These are phyloP conservation scores for Nycticryphes semicollaris DNA, from an alignment of 2,113 vertebrate species.

Conservation along the genomic window DNA sequence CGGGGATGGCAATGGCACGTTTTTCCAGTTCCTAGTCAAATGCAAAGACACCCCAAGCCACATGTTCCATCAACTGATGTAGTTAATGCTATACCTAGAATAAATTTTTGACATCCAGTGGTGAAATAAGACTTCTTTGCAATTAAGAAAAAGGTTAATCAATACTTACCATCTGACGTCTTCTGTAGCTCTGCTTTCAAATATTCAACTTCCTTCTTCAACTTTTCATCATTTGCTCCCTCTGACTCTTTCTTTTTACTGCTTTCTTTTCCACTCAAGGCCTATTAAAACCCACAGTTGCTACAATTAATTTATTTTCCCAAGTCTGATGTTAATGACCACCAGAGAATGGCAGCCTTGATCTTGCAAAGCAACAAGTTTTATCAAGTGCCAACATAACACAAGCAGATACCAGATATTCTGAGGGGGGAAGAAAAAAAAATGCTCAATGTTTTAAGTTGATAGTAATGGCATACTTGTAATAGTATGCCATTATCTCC, in stretches of 20 bases:
- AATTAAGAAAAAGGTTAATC: too few species aligned
- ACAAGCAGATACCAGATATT: not conserved
- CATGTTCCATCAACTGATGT: not conserved
- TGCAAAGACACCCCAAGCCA: not conserved
- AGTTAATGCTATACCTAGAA: not conserved
- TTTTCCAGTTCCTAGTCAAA: not conserved
- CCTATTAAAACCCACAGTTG: slow-evolving; percentile 69
- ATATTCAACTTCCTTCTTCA: slow-evolving; percentile 78
- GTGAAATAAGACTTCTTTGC: too few species aligned
- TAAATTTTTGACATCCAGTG: not conserved
- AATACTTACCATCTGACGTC: slow-evolving; percentile 78
- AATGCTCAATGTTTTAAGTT: not conserved
- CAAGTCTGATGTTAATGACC: not conserved
- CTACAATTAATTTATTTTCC: not conserved
- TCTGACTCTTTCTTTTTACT: slow-evolving; percentile 53
- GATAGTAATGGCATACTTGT: not conserved
- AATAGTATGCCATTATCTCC: not conserved
- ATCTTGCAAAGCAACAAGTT: not conserved
- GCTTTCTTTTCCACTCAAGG: slow-evolving; percentile 67
- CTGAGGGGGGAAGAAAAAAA: not conserved
- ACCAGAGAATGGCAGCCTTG: not conserved
- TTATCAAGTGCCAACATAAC: not conserved
- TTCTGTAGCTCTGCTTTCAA: slow-evolving; percentile 82
- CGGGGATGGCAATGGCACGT: not conserved
- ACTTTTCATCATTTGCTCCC: slow-evolving; percentile 69